These are phyloP conservation scores for Dugesia japonica DNA, from an alignment of 2,888 invertebrate genomes.

Conservation along the genomic window DNA sequence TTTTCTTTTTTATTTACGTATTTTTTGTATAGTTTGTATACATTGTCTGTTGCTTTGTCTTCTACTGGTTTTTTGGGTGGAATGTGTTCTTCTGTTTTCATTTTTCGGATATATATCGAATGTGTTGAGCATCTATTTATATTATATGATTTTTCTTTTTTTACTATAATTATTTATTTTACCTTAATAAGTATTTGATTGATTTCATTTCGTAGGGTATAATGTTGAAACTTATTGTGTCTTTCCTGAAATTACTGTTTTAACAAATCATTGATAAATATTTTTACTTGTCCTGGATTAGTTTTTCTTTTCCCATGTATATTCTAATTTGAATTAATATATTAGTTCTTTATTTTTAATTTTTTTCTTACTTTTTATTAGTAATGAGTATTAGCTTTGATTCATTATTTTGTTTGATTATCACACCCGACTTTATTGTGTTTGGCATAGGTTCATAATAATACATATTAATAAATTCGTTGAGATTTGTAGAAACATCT, in stretches of 20 bases:
- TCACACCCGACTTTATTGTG: not conserved
- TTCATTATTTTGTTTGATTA: not conserved
- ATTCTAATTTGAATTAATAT: not conserved
- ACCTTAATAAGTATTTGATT: not conserved
- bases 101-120: not conserved
- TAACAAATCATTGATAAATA: not conserved
- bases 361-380: not conserved
- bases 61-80: not conserved
- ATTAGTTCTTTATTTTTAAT: not conserved
- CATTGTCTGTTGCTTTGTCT: not conserved
- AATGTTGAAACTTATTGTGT: not conserved
- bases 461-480: not conserved
- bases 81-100: not conserved
- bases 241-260: not conserved
- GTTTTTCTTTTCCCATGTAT: not conserved
- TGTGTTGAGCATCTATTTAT: not conserved
- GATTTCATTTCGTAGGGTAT: slow-evolving; percentile 2
- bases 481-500: not conserved
- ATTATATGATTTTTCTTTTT: not conserved
- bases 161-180: not conserved
- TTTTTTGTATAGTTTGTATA: not conserved
- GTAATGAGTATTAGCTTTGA: not conserved
- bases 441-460: not conserved
- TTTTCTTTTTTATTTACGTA: not conserved
- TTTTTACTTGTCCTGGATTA: not conserved